phyloP scores from a whole-genome alignment of 2,797 vertebrate genomes.

The Cyclura pinguis region DNA sequence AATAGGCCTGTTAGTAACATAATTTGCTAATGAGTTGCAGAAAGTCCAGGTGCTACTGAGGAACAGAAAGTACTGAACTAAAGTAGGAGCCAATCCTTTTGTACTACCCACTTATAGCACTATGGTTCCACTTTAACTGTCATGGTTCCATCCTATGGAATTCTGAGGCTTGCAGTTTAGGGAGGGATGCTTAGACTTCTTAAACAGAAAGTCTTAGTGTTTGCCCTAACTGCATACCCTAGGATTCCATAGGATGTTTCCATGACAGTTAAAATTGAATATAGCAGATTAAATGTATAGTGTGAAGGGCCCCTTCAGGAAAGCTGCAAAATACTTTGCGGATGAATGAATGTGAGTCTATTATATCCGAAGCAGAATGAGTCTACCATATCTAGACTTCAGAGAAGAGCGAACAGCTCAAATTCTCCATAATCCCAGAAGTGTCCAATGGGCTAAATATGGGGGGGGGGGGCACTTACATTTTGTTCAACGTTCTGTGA shows the following conservation, averaged over 20 bases:
- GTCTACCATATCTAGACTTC: background rate
- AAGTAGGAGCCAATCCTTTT: background rate
- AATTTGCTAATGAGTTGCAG: conserved; percentile 23
- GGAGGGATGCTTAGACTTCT: too few species aligned
- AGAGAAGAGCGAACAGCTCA: background rate
- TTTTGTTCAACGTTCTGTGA: background rate
- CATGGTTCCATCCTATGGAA: too few species aligned
- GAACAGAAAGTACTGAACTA: background rate
- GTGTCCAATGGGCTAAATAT: background rate
- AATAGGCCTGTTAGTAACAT: conserved; percentile 6
- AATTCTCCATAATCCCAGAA: background rate
- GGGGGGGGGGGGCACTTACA: background rate
- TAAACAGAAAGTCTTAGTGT: too few species aligned
- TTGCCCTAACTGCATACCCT: too few species aligned
- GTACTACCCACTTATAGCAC: too few species aligned
- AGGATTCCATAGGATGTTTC: too few species aligned
- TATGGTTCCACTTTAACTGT: too few species aligned
- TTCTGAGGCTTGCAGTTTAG: too few species aligned
- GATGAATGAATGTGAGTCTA: background rate
- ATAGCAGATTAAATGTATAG: too few species aligned
- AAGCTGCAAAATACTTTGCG: background rate
- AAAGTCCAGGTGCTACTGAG: fast-evolving
- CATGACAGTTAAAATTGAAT: too few species aligned
- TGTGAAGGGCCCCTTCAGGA: background rate
- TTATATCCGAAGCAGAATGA: background rate